phyloP scores from a whole-genome alignment of 2,113 vertebrate genomes.

The Pandion haliaetus region DNA sequence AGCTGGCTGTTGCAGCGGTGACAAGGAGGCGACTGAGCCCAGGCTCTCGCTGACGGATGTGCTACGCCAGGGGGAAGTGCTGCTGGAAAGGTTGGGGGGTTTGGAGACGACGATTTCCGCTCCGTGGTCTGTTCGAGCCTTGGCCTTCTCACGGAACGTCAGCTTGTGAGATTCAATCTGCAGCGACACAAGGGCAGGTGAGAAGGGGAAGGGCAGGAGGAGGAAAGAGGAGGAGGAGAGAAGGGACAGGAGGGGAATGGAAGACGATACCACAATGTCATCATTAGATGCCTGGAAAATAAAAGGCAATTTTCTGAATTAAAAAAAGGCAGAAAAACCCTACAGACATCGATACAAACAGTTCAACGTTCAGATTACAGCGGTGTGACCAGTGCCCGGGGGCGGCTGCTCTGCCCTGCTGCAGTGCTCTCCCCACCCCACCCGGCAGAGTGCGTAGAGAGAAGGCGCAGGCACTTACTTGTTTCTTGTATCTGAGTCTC shows the following conservation, averaged over 20 bases:
- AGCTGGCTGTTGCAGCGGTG: slow-evolving; percentile 10
- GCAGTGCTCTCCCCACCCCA: background rate
- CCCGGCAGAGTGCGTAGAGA: background rate
- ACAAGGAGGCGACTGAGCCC: slow-evolving; percentile 44
- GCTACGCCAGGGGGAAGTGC: slow-evolving; percentile 71
- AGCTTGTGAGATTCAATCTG: slow-evolving; percentile 93
- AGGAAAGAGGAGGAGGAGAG: background rate
- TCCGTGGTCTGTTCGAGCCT: slow-evolving; percentile 88
- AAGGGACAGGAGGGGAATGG: slow-evolving; percentile 56
- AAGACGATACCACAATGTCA: slow-evolving; percentile 89
- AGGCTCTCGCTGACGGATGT: slow-evolving; percentile 63
- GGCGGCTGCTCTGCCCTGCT: background rate
- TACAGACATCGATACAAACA: background rate
- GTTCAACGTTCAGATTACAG: background rate
- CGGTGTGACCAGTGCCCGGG: background rate
- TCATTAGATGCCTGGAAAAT: slow-evolving; percentile 99
- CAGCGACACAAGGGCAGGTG: slow-evolving; percentile 78
- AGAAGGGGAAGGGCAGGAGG: slow-evolving; percentile 3
- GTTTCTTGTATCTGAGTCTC: slow-evolving; percentile 92
- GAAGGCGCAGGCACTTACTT: slow-evolving; percentile 82
- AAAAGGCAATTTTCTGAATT: slow-evolving; percentile 80
- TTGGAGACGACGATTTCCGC: slow-evolving; percentile 82
- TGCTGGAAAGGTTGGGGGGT: slow-evolving; percentile 71
- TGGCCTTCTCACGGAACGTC: slow-evolving; percentile 88
- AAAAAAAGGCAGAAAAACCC: background rate